phyloP scores from a whole-genome alignment of 2,888 invertebrate genomes.

The Caenorhabditis sp. region DNA sequence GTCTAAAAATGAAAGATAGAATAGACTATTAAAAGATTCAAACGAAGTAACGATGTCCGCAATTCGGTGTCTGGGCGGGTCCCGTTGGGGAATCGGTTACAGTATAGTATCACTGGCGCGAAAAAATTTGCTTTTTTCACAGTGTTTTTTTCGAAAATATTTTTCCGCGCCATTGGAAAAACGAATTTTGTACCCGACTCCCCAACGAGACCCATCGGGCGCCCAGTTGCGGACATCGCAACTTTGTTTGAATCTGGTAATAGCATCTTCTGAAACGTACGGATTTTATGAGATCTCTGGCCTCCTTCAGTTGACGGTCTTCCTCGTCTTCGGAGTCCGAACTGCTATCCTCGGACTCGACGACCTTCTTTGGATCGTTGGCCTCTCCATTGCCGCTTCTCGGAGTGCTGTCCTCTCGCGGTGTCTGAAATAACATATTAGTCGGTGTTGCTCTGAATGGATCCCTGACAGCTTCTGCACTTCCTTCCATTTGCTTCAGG shows the following conservation, averaged over 20 bases:
- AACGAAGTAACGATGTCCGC: too few relatives aligned
- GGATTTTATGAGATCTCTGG: constrained; percentile 49
- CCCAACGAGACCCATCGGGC: too few relatives aligned
- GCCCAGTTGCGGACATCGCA: too few relatives aligned
- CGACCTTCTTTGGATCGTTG: constrained; percentile 9
- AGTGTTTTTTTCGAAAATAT: too few relatives aligned
- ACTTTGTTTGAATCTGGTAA: too few relatives aligned
- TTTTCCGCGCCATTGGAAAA: too few relatives aligned
- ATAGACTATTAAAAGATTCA: too few relatives aligned
- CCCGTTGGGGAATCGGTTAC: too few relatives aligned
- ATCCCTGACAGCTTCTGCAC: constrained; percentile 41
- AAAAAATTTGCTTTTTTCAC: too few relatives aligned
- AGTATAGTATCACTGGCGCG: too few relatives aligned
- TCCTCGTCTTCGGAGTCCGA: constrained; percentile 62
- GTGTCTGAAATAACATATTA: constrained; percentile 33
- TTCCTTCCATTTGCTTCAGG: constrained; percentile 60
- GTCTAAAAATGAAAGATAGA: constrained; percentile 47
- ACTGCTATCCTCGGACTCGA: constrained; percentile 40
- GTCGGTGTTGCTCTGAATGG: background rate
- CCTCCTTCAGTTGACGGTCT: constrained; percentile 56
- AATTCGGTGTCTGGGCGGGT: too few relatives aligned
- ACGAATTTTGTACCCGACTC: too few relatives aligned
- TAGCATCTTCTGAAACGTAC: constrained; percentile 7
- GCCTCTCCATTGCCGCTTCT: constrained; percentile 14
- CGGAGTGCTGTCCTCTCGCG: constrained; percentile 22